Base-by-base conservation (phyloP, 2,113 vertebrate genomes). In the Nannobrachium achirus region DNA sequence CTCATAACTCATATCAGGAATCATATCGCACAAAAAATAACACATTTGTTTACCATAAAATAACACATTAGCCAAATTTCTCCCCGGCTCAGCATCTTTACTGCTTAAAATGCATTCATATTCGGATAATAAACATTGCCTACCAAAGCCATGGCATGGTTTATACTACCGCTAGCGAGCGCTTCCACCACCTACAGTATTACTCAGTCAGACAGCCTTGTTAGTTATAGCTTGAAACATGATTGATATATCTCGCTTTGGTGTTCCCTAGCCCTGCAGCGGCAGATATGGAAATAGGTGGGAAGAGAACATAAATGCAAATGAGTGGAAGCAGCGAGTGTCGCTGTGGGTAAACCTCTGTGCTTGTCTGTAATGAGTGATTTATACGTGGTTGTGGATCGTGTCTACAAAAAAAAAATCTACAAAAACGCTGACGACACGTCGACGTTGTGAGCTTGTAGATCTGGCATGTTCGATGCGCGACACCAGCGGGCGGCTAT, bases 341-440 rank as follows among this genome's bases (percentile, higher is more conserved):
- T 73, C 65, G 77, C 75, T 80, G 69, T 73, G 78, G 83, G 83
- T 86, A 84, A 79, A 84, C 66, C 76, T 38, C 53, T 66, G 44
- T 66, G 71, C 59, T 53, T 57, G 76, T 58, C 60, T 62, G 70
- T 68, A 8, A 14, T 41, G 25, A 56, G 11, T 25, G 15, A 46
- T 25, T 13, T 42, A n/a, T 64, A 65, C 53, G 60, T 33, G 25
- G 3, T 33, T 33, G 25, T 5, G 25, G 59, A 58, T 69, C 55
- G 18, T 18, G 18, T 18, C 44, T n/a, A 64, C 42, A 18, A 56
- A 20, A 48, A 61, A 56, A 25, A 25, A 4, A 25, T 25, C 25
- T 44, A 56, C 45, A 15, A 51, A 3, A 14, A 14, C 9, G 25
- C n/a, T n/a, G n/a, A 19, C 38, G 38, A 42, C 33, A 16, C 33